Evolutionary conservation across 1,140 invertebrate genomes (phyloP).

Genomic region (Aphelenchoides besseyi): DNA sequence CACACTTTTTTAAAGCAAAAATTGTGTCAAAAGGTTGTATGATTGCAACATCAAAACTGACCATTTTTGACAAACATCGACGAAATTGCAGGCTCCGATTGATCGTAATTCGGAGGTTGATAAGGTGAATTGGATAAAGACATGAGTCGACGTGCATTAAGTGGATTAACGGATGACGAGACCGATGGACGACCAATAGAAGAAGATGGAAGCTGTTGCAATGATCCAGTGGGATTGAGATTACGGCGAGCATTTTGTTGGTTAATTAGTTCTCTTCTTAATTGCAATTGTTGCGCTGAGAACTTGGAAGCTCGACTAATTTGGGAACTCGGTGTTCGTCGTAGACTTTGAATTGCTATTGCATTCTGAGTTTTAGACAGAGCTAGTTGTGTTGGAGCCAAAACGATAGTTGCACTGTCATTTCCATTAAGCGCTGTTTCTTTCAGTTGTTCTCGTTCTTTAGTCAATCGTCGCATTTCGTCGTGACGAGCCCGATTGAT

Average conservation of each 20-base stretch:
- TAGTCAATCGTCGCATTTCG: background rate
- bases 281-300: background rate
- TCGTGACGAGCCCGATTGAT: background rate
- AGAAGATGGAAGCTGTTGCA: conserved; percentile 7
- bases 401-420: background rate
- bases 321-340: conserved; percentile 8
- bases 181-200: background rate
- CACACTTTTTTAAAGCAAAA: too few relatives aligned
- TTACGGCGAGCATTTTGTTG: background rate
- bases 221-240: conserved; percentile 11
- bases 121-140: background rate
- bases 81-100: background rate
- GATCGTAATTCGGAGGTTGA: background rate
- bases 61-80: background rate
- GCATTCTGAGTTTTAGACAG: background rate
- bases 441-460: conserved; percentile 1
- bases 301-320: background rate
- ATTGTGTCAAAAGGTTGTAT: too few relatives aligned
- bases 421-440: conserved; percentile 10
- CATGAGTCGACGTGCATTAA: background rate
- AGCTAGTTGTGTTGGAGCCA: background rate
- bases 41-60: too few relatives aligned
- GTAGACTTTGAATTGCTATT: background rate
- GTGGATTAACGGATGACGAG: background rate
- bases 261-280: background rate